A percentile compares a stretch with the other conserved stretches of the same genome.
phyloP scores from a whole-genome alignment of 2,888 invertebrate genomes.

The Phytoseiulus persimilis region DNA sequence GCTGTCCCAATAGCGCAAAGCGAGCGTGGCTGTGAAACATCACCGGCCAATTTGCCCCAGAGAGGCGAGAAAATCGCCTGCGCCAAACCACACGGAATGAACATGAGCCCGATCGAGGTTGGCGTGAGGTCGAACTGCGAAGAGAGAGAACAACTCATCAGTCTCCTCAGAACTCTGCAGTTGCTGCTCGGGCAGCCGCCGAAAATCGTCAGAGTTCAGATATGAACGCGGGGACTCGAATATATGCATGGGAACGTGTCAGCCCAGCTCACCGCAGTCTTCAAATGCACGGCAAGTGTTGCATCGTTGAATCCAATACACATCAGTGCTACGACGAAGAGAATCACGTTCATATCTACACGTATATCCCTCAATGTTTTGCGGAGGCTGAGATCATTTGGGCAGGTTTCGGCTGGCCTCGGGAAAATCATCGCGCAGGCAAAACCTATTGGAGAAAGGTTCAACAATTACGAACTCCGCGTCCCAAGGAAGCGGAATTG shows the following conservation, averaged over 20 bases:
- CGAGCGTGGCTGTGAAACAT: slow-evolving; percentile 49
- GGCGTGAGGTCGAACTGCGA: slow-evolving; percentile 61
- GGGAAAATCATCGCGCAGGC: neutral
- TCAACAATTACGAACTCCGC: too few species aligned
- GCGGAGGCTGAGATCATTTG: slow-evolving; percentile 16
- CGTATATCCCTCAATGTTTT: slow-evolving; percentile 31
- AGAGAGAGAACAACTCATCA: slow-evolving; percentile 40
- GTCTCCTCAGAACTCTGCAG: too few species aligned
- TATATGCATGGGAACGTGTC: too few species aligned
- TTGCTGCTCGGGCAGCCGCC: too few species aligned
- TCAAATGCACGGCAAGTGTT: slow-evolving; percentile 73
- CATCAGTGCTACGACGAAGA: slow-evolving; percentile 41
- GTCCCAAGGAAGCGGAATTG: too few species aligned
- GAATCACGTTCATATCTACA: slow-evolving; percentile 41
- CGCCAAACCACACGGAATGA: slow-evolving; percentile 70
- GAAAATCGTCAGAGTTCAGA: too few species aligned
- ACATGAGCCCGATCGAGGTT: slow-evolving; percentile 66
- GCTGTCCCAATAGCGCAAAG: slow-evolving; percentile 10
- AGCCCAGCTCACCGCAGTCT: slow-evolving; percentile 55
- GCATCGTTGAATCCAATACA: slow-evolving; percentile 74
- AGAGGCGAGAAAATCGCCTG: slow-evolving; percentile 68
- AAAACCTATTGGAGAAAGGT: neutral
- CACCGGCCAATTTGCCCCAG: slow-evolving; percentile 73
- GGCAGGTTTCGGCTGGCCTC: neutral
- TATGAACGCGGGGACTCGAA: too few species aligned